These are phyloP conservation scores for Drosophila acutilabella DNA, from an alignment of 2,888 invertebrate genomes.

Conservation along the genomic window DNA sequence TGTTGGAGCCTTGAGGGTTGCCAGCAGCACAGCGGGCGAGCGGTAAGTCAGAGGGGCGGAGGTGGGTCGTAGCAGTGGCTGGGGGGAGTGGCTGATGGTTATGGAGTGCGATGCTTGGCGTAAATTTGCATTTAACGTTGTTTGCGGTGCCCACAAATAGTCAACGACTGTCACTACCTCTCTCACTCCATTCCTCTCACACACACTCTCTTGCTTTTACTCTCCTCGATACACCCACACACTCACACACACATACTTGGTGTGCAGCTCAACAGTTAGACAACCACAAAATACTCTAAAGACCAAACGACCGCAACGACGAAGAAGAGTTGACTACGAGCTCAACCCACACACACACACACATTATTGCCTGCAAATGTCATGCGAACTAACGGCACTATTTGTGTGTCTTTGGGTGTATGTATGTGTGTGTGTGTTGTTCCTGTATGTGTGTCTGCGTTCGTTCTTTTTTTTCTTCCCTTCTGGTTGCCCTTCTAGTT, in stretches of 20 bases:
- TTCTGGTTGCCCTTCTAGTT: background rate
- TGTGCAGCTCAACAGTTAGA: slow-evolving; percentile 71
- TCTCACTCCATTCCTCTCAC: background rate
- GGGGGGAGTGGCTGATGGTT: slow-evolving; percentile 8
- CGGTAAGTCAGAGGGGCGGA: background rate
- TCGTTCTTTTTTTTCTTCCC: background rate
- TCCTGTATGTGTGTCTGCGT: background rate
- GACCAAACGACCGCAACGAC: slow-evolving; percentile 69
- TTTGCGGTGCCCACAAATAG: slow-evolving; percentile 80
- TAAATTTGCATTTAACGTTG: slow-evolving; percentile 82
- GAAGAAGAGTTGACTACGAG: slow-evolving; percentile 37
- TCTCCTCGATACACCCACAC: slow-evolving; percentile 17
- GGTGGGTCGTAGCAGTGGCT: background rate
- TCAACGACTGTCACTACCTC: slow-evolving; percentile 49
- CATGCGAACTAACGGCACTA: slow-evolving; percentile 70
- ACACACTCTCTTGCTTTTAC: slow-evolving; percentile 3
- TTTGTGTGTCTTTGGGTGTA: slow-evolving; percentile 32
- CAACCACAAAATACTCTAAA: slow-evolving; percentile 73
- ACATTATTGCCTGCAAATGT: slow-evolving; percentile 59
- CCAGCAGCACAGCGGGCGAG: slow-evolving; percentile 3
- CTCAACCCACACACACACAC: slow-evolving; percentile 22
- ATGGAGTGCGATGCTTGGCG: slow-evolving; percentile 51
- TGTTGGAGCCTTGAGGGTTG: slow-evolving; percentile 8
- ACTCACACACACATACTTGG: slow-evolving; percentile 15
- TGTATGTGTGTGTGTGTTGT: slow-evolving; percentile 17